A percentile compares a stretch with the other conserved stretches of the same genome.
These are phyloP conservation scores for Chaetops frenatus DNA, from an alignment of 2,113 vertebrate species.

Conservation along the genomic window DNA sequence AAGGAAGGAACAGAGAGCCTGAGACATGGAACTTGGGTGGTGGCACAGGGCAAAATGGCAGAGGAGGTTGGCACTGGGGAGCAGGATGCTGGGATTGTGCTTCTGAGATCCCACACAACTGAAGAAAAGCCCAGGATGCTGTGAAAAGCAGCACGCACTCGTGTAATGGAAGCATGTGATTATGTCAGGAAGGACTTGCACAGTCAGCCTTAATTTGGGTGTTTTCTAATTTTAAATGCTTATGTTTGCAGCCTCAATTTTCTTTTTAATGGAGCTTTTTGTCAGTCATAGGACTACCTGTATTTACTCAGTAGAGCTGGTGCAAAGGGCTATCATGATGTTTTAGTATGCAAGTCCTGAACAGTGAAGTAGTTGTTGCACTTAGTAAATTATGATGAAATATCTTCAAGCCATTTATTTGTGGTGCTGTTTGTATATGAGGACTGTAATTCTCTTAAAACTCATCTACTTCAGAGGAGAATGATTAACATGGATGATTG, in stretches of 20 bases:
- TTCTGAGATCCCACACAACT: neutral
- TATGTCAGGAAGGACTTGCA: neutral
- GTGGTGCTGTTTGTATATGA: neutral
- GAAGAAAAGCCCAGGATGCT: neutral
- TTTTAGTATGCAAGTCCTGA: neutral
- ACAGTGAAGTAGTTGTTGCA: neutral
- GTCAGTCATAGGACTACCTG: neutral
- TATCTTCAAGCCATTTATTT: neutral
- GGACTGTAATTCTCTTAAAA: neutral
- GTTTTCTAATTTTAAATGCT: neutral
- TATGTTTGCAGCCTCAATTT: neutral
- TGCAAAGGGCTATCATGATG: neutral
- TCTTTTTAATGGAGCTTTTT: neutral
- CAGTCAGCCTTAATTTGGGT: neutral
- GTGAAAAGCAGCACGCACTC: neutral
- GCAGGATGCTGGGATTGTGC: neutral
- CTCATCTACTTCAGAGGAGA: neutral
- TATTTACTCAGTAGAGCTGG: neutral
- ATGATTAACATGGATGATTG: slow-evolving; percentile 3
- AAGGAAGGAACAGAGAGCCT: neutral
- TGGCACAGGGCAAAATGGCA: neutral
- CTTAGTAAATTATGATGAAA: slow-evolving; percentile 19
- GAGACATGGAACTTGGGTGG: neutral
- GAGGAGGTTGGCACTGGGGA: neutral
- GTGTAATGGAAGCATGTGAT: neutral